phyloP scores from a whole-genome alignment of 2,888 invertebrate species.

The Cactoblastis cactorum region DNA sequence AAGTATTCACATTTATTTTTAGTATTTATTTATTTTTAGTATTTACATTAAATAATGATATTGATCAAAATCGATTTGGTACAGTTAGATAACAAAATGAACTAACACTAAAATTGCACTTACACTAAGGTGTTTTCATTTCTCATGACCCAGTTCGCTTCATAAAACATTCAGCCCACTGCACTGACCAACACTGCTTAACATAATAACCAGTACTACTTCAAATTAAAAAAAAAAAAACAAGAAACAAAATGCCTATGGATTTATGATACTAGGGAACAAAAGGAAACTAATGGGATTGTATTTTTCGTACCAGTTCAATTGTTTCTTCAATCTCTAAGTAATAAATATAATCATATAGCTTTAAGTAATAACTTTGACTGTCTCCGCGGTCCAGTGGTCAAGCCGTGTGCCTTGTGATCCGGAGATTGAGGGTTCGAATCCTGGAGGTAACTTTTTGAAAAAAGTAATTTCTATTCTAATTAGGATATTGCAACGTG shows the following conservation, averaged over 20 bases:
- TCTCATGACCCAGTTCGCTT: not conserved
- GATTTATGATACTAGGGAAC: conserved; percentile 2
- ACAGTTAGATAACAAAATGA: not conserved
- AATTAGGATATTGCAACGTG: no score
- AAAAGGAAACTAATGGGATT: conserved; percentile 2
- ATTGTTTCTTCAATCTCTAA: not conserved
- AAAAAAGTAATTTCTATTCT: no score
- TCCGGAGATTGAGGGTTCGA: no score
- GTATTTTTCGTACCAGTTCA: not conserved
- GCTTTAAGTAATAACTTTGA: not conserved
- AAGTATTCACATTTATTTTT: no score
- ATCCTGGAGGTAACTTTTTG: no score
- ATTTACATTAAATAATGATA: no score
- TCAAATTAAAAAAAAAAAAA: not conserved
- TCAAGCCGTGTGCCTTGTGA: no score
- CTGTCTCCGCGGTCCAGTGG: no score
- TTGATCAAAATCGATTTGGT: no score
- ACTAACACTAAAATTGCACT: not conserved
- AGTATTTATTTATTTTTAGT: no score
- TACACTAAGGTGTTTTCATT: not conserved
- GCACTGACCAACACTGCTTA: not conserved
- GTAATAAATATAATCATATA: not conserved
- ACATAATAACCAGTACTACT: not conserved
- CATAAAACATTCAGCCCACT: not conserved
- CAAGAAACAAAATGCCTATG: not conserved